Conservation (phyloP, 2,113 vertebrate genomes). For the Nerophis lumbriciformis region DNA sequence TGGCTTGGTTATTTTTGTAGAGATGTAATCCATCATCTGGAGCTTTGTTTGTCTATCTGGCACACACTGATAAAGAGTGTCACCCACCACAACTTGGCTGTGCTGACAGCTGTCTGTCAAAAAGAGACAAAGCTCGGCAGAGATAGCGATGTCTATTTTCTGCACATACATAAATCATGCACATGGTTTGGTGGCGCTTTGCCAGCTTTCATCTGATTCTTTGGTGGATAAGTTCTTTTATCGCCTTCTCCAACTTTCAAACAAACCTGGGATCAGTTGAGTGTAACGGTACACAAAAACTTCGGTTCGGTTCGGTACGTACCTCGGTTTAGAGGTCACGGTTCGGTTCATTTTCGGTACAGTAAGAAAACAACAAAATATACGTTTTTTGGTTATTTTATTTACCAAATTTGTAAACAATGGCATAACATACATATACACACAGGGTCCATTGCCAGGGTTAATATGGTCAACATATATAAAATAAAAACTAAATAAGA, state of each 20-base stretch:
- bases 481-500: too few relatives aligned
- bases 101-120: conserved; percentile 57
- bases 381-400: too few relatives aligned
- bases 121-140: conserved; percentile 34
- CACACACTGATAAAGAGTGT: conserved; percentile 56
- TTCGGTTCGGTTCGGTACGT: too few relatives aligned
- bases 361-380: too few relatives aligned
- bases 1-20: conserved; percentile 34
- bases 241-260: conserved; percentile 4
- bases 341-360: too few relatives aligned
- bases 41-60: conserved; percentile 34
- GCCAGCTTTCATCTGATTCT: background rate
- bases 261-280: background rate
- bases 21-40: conserved; percentile 53
- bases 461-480: too few relatives aligned
- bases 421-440: too few relatives aligned
- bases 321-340: too few relatives aligned
- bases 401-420: too few relatives aligned
- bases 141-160: conserved; percentile 36
- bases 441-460: too few relatives aligned
- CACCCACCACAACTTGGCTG: conserved; percentile 44
- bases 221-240: background rate
- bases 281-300: too few relatives aligned
- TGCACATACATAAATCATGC: conserved; percentile 46
- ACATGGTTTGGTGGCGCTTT: conserved; percentile 4